Evolutionary conservation across 2,797 vertebrate species (phyloP).

Genomic region (Petrocephalus sullivani): DNA sequence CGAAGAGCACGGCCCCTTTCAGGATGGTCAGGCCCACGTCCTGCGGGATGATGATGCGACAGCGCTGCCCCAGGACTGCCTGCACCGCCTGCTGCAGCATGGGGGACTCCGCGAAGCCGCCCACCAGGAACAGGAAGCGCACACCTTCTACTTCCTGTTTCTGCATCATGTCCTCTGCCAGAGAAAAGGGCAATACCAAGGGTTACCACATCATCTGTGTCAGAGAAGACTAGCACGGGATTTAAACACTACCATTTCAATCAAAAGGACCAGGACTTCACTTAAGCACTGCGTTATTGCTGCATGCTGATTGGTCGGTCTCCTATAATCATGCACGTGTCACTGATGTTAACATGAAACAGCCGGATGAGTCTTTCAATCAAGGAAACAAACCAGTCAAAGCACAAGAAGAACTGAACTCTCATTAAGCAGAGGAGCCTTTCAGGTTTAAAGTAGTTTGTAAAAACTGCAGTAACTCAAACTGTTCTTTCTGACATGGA

Average conservation of each 20-base stretch:
- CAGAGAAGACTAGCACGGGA: neutral
- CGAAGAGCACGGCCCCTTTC: constrained; percentile 90
- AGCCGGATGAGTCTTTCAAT: neutral
- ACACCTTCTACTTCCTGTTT: constrained; percentile 77
- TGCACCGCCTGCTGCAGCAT: constrained; percentile 85
- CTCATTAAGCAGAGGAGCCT: neutral
- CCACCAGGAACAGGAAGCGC: constrained; percentile 90
- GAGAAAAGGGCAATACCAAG: neutral
- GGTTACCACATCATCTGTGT: neutral
- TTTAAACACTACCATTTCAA: neutral
- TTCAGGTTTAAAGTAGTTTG: neutral
- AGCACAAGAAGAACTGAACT: neutral
- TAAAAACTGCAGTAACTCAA: neutral
- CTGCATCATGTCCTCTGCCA: constrained; percentile 69
- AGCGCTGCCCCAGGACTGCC: constrained; percentile 64
- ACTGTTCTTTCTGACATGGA: neutral
- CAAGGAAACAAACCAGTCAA: neutral
- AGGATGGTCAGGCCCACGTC: constrained; percentile 93
- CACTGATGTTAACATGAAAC: neutral
- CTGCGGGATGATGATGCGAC: constrained; percentile 87
- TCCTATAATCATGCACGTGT: neutral
- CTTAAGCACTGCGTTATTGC: neutral
- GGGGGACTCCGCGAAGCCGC: constrained; percentile 87
- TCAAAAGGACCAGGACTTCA: neutral
- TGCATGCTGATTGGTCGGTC: neutral